phyloP scores from a whole-genome alignment of 2,888 invertebrate species.

The Xestoiulus laeticollis region DNA sequence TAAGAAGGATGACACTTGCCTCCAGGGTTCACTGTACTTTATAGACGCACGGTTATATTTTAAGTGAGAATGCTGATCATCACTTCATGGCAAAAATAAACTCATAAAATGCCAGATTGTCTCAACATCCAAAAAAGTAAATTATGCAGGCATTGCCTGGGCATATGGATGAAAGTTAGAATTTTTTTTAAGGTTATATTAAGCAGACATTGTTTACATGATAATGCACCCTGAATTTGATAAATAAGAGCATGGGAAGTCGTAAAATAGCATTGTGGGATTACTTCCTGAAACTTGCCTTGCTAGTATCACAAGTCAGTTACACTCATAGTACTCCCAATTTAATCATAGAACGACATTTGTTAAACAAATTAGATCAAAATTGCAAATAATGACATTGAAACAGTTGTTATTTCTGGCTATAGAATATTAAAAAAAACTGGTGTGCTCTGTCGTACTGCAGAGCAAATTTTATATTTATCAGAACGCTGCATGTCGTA shows the following conservation, averaged over 20 bases:
- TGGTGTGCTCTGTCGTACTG: no score
- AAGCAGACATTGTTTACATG: slow-evolving; percentile 4
- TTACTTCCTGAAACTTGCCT: neutral
- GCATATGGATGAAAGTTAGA: neutral
- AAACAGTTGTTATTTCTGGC: no score
- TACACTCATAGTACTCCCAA: no score
- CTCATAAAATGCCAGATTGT: neutral
- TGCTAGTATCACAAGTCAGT: no score
- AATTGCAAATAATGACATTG: no score
- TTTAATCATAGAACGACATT: no score
- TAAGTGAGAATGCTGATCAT: neutral
- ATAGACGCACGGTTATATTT: neutral
- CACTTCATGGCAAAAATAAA: neutral
- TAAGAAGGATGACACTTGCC: neutral
- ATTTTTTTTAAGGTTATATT: neutral
- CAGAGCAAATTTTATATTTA: no score
- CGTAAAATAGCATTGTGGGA: neutral
- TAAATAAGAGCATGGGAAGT: neutral
- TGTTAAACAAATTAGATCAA: no score
- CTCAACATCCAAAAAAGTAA: neutral
- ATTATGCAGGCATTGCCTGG: neutral
- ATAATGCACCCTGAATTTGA: slow-evolving; percentile 13
- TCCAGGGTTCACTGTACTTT: neutral
- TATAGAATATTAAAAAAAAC: no score
- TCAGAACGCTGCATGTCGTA: no score